Evolutionary conservation across 2,888 invertebrate genomes (phyloP).

Genomic region (Cyaniris semiargus): DNA sequence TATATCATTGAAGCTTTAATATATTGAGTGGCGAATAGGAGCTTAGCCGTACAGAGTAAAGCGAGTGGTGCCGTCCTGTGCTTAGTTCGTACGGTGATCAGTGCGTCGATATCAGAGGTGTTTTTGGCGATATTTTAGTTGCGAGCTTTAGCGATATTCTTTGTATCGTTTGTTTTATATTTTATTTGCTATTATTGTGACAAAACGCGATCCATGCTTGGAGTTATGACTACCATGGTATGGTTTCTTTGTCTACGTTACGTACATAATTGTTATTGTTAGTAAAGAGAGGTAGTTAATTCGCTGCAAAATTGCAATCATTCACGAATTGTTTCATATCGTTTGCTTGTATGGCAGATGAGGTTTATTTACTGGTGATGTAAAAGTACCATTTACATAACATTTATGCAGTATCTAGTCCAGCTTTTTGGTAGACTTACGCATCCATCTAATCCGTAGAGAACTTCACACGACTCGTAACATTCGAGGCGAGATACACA

Average conservation of each 20-base stretch:
- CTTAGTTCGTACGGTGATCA: conserved; percentile 75
- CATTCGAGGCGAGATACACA: background rate
- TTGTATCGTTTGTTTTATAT: conserved; percentile 56
- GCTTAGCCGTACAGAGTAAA: conserved; percentile 51
- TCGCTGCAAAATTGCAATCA: conserved; percentile 44
- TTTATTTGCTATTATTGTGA: conserved; percentile 67
- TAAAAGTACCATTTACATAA: conserved; percentile 6
- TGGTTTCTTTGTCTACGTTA: conserved; percentile 79
- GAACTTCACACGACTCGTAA: conserved; percentile 18
- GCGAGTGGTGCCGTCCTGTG: conserved; percentile 70
- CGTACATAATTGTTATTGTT: conserved; percentile 61
- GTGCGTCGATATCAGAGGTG: conserved; percentile 69
- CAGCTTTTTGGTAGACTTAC: conserved; percentile 39
- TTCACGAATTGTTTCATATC: conserved; percentile 40
- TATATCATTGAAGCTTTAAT: conserved; percentile 51
- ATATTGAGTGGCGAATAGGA: conserved; percentile 53
- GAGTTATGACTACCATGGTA: conserved; percentile 81
- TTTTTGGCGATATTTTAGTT: conserved; percentile 67
- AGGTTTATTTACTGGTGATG: conserved; percentile 9
- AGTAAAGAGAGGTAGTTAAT: conserved; percentile 64
- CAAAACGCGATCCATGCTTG: conserved; percentile 79
- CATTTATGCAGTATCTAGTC: conserved; percentile 11
- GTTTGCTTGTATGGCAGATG: conserved; percentile 37
- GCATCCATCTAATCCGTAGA: conserved; percentile 40
- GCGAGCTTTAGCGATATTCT: conserved; percentile 65